phyloP scores from a whole-genome alignment of 2,113 vertebrate genomes.

The Corvus moneduloides region DNA sequence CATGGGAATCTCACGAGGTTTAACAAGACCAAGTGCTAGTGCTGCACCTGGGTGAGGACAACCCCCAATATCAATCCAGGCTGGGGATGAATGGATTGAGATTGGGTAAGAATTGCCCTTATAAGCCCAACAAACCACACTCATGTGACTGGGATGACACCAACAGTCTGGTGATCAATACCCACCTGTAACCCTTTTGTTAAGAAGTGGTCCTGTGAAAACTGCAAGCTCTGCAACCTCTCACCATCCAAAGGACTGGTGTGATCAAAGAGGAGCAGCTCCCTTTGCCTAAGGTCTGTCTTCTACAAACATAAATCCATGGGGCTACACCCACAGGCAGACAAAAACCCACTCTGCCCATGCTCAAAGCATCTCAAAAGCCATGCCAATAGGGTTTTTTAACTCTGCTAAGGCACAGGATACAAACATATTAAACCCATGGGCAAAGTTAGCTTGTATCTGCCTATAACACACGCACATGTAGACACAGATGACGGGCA shows the following conservation, averaged over 20 bases:
- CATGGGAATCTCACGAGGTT: background rate
- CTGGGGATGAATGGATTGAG: background rate
- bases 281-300: background rate
- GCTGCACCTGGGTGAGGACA: background rate
- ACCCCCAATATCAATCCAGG: background rate
- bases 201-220: background rate
- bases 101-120: background rate
- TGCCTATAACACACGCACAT: background rate
- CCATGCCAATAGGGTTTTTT: background rate
- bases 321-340: background rate
- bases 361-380: constrained; percentile 1
- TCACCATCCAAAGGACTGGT: background rate
- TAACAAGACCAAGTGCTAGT: background rate
- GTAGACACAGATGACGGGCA: background rate
- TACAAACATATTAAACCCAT: background rate
- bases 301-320: background rate
- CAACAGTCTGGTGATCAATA: background rate
- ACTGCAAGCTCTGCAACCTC: background rate
- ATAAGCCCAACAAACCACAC: background rate
- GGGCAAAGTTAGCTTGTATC: background rate
- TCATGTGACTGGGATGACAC: background rate
- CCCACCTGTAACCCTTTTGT: background rate
- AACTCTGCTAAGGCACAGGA: background rate
- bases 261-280: background rate
- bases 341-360: background rate